Conservation (phyloP, 1,140 invertebrate species). For the Proctacanthus coquilletti region DNA sequence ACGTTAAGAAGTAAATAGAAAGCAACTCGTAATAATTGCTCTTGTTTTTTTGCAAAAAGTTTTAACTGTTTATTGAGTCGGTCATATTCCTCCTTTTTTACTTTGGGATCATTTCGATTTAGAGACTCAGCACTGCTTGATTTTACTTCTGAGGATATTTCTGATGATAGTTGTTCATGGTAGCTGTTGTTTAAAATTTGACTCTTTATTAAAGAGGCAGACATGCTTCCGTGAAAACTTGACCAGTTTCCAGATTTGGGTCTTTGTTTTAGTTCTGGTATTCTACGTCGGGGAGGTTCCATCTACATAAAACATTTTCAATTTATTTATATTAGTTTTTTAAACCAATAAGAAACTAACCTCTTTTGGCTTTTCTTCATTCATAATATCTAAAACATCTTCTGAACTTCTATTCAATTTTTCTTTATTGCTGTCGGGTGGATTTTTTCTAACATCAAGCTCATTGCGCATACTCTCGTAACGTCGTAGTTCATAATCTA, state of each 20-base stretch:
- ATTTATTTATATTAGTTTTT: neutral
- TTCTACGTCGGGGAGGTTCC: conserved; percentile 46
- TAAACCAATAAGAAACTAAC: no score
- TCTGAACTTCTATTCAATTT: conserved; percentile 25
- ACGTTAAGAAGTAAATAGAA: conserved; percentile 91
- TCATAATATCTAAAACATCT: conserved; percentile 28
- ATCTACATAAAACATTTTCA: conserved; percentile 19
- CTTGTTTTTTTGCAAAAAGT: conserved; percentile 75
- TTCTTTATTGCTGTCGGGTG: conserved; percentile 23
- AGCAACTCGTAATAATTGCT: conserved; percentile 72
- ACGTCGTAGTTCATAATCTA: conserved; percentile 84
- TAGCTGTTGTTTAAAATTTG: conserved; percentile 42
- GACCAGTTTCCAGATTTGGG: conserved; percentile 50
- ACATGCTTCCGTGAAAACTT: conserved; percentile 33
- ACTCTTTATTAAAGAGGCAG: conserved; percentile 26
- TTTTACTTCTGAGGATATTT: conserved; percentile 13
- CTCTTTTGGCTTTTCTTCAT: conserved; percentile 29
- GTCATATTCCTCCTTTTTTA: conserved; percentile 65
- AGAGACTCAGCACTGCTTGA: conserved; percentile 33
- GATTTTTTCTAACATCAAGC: conserved; percentile 49
- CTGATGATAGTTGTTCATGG: conserved; percentile 40
- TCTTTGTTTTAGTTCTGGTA: conserved; percentile 46
- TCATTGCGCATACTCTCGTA: conserved; percentile 90
- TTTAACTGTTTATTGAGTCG: conserved; percentile 63
- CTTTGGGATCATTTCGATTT: conserved; percentile 35